Conservation (phyloP, 1,140 invertebrate genomes). For the Brachionus manjavacas region DNA sequence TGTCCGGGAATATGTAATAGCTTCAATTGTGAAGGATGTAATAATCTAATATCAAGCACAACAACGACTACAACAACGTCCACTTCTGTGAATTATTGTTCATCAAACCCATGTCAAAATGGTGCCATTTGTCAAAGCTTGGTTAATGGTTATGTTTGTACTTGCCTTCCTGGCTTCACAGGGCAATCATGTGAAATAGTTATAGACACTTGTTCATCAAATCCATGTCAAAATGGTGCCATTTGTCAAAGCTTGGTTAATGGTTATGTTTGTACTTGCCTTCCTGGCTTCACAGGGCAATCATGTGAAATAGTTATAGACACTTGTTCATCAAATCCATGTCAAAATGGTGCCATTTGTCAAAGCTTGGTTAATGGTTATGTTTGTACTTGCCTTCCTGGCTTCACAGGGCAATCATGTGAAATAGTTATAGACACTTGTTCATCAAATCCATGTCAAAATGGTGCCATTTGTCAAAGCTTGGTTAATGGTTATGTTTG, state of each 20-base stretch:
- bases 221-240: too few relatives aligned
- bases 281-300: neutral
- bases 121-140: constrained; percentile 42
- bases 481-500: neutral
- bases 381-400: too few relatives aligned
- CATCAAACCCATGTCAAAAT: constrained; percentile 43
- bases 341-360: too few relatives aligned
- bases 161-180: constrained; percentile 44
- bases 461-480: constrained; percentile 44
- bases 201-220: too few relatives aligned
- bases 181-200: constrained; percentile 46
- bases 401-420: too few relatives aligned
- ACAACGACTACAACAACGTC: neutral
- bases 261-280: neutral
- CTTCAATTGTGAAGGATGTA: neutral
- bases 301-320: too few relatives aligned
- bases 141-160: neutral
- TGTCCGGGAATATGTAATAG: neutral
- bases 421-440: too few relatives aligned
- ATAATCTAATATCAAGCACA: neutral
- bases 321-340: too few relatives aligned
- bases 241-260: neutral
- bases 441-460: constrained; percentile 45
- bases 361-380: too few relatives aligned
- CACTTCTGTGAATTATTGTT: neutral